These are phyloP conservation scores for Cantharis rustica DNA, from an alignment of 2,888 invertebrate species.

Conservation along the genomic window DNA sequence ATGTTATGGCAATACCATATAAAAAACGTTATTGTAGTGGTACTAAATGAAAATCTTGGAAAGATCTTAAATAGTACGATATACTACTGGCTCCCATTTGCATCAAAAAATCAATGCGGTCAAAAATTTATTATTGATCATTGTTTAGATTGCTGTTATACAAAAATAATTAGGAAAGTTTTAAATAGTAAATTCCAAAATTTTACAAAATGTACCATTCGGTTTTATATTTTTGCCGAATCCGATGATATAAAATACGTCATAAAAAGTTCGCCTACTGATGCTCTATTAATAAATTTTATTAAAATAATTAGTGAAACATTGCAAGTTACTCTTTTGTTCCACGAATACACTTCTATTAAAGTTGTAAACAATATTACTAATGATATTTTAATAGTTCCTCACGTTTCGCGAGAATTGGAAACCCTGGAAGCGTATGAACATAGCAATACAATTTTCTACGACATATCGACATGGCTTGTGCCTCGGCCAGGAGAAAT, in stretches of 20 bases:
- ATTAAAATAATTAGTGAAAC: background rate
- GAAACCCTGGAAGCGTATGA: background rate
- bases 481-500: too few relatives aligned
- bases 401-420: background rate
- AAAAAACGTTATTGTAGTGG: background rate
- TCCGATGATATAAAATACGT: background rate
- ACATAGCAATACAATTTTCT: background rate
- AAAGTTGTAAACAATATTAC: background rate
- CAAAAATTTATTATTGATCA: background rate
- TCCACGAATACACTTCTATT: too few relatives aligned
- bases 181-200: background rate
- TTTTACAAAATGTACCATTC: background rate
- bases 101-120: background rate
- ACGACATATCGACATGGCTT: too few relatives aligned
- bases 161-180: background rate
- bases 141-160: background rate
- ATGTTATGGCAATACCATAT: background rate
- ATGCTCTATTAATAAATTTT: background rate
- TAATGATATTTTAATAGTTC: background rate
- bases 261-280: too few relatives aligned
- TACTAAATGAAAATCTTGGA: background rate
- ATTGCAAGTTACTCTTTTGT: too few relatives aligned
- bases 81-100: background rate
- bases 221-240: background rate
- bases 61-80: background rate